Percentiles rank a stretch among this genome's conserved stretches.
These are phyloP conservation scores for Actinia tenebrosa DNA, from an alignment of 64 coral and sea anemone genomes.

Conservation along the genomic window DNA sequence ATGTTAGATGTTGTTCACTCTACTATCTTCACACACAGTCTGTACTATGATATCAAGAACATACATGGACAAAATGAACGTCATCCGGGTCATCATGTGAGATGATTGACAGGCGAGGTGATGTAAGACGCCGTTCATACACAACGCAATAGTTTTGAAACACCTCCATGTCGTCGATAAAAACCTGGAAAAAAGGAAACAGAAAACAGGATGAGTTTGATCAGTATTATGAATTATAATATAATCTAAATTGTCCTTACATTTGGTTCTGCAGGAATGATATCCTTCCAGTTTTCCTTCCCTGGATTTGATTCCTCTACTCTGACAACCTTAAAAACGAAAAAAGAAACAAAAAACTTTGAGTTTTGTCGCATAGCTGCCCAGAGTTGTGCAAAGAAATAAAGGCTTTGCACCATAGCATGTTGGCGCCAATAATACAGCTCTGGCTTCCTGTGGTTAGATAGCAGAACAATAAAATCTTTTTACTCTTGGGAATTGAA, in stretches of 20 bases:
- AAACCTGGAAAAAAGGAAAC: conserved; percentile 26
- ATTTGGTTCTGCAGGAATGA: conserved; percentile 42
- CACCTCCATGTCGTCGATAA: conserved; percentile 89
- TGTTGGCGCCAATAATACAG: too few relatives aligned
- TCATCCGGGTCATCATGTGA: conserved; percentile 50
- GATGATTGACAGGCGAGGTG: conserved; percentile 68
- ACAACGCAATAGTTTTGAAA: conserved; percentile 81
- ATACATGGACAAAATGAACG: conserved; percentile 71
- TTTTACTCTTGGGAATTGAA: too few relatives aligned
- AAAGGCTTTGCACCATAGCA: too few relatives aligned
- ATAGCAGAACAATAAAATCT: too few relatives aligned
- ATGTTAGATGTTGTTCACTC: conserved; percentile 65
- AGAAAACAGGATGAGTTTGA: background rate
- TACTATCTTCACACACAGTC: too few relatives aligned
- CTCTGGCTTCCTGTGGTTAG: too few relatives aligned
- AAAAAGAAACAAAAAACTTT: background rate
- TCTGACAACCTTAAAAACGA: conserved; percentile 42
- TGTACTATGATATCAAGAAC: background rate
- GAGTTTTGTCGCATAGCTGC: background rate
- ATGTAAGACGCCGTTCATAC: conserved; percentile 64
- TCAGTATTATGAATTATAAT: too few relatives aligned
- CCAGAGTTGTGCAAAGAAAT: background rate
- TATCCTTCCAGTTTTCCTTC: conserved; percentile 72
- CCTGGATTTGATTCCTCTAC: conserved; percentile 29
- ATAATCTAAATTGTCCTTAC: conserved; percentile 19